Conservation (phyloP, 2,113 vertebrate genomes). For the Alaudala cheleensis region DNA sequence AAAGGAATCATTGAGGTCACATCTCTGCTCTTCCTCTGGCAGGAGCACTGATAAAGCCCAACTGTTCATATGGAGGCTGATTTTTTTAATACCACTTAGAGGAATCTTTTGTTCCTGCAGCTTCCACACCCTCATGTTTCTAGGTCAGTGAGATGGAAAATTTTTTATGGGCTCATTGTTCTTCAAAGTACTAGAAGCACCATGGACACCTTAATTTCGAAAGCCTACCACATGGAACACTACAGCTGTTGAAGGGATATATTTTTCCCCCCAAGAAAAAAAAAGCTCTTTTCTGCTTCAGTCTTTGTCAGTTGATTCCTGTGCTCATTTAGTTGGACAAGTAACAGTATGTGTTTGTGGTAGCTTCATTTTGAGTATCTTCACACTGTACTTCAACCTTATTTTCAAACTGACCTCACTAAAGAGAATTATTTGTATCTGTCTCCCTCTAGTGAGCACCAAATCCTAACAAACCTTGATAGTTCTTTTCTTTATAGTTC, state of each 20-base stretch:
- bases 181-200: background rate
- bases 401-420: constrained; percentile 53
- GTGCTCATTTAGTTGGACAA: background rate
- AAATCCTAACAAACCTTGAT: background rate
- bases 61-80: background rate
- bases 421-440: constrained; percentile 75
- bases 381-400: background rate
- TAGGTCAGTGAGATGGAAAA: background rate
- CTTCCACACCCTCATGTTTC: background rate
- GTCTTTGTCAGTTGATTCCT: background rate
- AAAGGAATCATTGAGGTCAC: background rate
- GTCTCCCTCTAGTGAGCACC: constrained; percentile 82
- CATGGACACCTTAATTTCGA: background rate
- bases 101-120: background rate
- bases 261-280: background rate
- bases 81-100: background rate
- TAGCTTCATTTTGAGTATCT: constrained; percentile 13
- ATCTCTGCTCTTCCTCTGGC: background rate
- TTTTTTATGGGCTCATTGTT: background rate
- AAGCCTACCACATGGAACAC: background rate
- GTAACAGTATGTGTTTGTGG: background rate
- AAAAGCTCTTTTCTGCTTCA: background rate
- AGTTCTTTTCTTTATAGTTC: background rate
- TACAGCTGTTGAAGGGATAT: background rate
- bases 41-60: background rate